Evolutionary conservation across 30 jellyfish, hydroid and myxozoan genomes (phyloP), one percentile per base, ranked within the genome.

Genomic region (Clytia hemisphaerica): DNA sequence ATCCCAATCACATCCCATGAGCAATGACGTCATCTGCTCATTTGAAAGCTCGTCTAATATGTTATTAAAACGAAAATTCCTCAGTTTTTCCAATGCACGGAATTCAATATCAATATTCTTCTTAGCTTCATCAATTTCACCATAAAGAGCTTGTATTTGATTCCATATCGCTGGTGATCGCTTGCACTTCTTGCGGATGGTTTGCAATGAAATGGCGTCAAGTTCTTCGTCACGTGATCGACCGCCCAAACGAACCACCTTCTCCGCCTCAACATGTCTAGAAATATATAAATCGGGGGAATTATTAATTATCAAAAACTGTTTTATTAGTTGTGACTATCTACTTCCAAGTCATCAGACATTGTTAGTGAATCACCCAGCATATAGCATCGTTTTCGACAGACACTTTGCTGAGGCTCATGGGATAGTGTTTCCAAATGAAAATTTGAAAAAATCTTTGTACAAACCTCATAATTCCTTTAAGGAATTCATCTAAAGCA

Each of bases 401-500:
- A n/a, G n/a, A n/a, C n/a, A n/a, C n/a, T n/a, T n/a, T n/a, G n/a
- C n/a, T n/a, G n/a, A n/a, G n/a, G n/a, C n/a, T n/a, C n/a, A n/a
- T n/a, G n/a, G n/a, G n/a, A n/a, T n/a, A n/a, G n/a, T n/a, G n/a
- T n/a, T n/a, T n/a, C n/a, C n/a, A n/a, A n/a, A n/a, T n/a, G n/a
- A n/a, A n/a, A n/a, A n/a, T n/a, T n/a, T n/a, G n/a, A n/a, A n/a
- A n/a, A n/a, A n/a, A n/a, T n/a, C n/a, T n/a, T 18, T 54, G 26
- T 6, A 75, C 76, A 45, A 34, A 74, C 19, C 50, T 47, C 15
- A 72, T 29, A 37, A 69, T 25, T 1, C 71, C 73, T 36, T 61
- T 61, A 12, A 81, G 69, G 59, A 81, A 81, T 45, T 81, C 94
- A 44, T 81, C 94, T 12, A 81, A 65, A 30, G 94, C 94, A 62